Evolutionary conservation across 2,113 vertebrate species (phyloP).

Genomic region (Antigone vipio): DNA sequence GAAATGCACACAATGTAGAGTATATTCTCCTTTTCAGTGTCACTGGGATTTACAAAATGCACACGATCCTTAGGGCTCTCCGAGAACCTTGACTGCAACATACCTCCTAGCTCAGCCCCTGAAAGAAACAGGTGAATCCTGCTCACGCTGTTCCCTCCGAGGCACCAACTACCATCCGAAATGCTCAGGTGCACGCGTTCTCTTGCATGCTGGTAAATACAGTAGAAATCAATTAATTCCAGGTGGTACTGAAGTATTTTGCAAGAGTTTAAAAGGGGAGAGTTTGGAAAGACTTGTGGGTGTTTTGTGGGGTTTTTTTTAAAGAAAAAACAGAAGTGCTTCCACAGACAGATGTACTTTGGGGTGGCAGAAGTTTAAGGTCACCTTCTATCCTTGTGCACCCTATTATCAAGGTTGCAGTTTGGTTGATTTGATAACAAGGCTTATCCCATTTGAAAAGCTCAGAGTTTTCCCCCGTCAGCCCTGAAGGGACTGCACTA

Average conservation of each 20-base stretch:
- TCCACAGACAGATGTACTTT: not conserved
- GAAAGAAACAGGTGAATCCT: not conserved
- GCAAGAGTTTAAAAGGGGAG: not conserved
- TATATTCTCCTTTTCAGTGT: not conserved
- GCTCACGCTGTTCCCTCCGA: not conserved
- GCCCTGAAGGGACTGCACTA: slow-evolving; percentile 19
- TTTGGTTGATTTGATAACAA: not conserved
- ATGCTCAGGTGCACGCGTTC: not conserved
- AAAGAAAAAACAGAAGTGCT: not conserved
- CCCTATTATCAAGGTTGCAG: not conserved
- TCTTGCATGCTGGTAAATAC: not conserved
- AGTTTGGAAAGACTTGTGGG: not conserved
- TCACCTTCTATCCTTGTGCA: not conserved
- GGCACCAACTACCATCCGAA: not conserved
- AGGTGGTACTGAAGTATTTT: not conserved
- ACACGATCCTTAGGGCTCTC: not conserved
- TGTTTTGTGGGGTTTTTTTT: not conserved
- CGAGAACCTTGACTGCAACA: accelerated
- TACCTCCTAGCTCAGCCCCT: not conserved
- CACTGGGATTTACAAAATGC: not conserved
- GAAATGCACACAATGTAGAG: not conserved
- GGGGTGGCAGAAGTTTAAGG: not conserved
- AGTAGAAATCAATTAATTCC: not conserved
- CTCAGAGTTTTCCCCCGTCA: not conserved
- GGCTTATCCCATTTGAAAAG: not conserved